phyloP scores from a whole-genome alignment of 2,888 invertebrate species.

The Chaetoderma sp. region DNA sequence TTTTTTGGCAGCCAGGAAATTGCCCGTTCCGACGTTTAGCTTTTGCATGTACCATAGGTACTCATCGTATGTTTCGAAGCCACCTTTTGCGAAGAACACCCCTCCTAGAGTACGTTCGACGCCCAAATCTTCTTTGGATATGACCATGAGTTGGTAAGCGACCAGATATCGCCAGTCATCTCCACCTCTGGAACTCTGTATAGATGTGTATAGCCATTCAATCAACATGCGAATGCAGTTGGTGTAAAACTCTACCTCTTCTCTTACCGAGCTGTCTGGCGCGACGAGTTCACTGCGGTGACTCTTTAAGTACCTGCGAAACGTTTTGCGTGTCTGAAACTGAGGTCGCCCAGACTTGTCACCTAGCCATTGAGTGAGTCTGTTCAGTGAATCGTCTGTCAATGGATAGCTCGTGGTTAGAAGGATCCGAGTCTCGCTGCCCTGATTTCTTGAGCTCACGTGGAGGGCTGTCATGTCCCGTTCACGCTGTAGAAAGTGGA shows the following conservation, averaged over 20 bases:
- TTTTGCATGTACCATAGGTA: conserved; percentile 55
- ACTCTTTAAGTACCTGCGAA: conserved; percentile 47
- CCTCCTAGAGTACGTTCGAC: conserved; percentile 56
- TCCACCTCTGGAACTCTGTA: conserved; percentile 54
- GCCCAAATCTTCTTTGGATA: conserved; percentile 56
- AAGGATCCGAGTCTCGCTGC: conserved; percentile 50
- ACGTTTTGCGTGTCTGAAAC: conserved; percentile 48
- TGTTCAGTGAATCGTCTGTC: conserved; percentile 49
- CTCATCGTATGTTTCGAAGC: conserved; percentile 49
- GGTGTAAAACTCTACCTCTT: conserved; percentile 57
- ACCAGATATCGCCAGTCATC: conserved; percentile 56
- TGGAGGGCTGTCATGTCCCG: conserved; percentile 59
- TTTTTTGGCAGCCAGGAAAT: background rate
- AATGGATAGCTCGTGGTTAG: conserved; percentile 49
- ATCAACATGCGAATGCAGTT: conserved; percentile 54
- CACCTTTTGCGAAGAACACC: conserved; percentile 52
- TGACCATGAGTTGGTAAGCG: conserved; percentile 58
- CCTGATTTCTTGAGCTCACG: conserved; percentile 47
- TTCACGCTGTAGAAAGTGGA: conserved; percentile 52
- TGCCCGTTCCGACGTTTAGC: background rate
- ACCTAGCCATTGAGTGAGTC: conserved; percentile 49
- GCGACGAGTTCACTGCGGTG: conserved; percentile 56
- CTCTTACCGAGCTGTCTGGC: conserved; percentile 43
- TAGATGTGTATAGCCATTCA: conserved; percentile 68
- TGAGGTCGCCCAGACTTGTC: conserved; percentile 33